Conservation (phyloP, 2,113 vertebrate genomes). For the Spea bombifrons region DNA sequence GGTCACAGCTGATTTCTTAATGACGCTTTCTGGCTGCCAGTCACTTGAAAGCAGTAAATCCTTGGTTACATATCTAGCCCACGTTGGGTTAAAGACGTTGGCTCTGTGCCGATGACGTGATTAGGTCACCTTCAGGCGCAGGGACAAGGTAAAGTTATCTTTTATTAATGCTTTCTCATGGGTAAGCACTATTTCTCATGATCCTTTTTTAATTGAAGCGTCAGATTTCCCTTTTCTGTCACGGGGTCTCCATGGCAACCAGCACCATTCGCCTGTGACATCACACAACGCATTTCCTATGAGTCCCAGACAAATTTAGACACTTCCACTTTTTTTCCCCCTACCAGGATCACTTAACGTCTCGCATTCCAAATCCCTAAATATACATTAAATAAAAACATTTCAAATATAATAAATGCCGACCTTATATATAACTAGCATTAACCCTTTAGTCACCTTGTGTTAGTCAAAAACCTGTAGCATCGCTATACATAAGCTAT, state of each 20-base stretch:
- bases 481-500: too few species aligned
- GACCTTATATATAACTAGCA: too few species aligned
- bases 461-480: too few species aligned
- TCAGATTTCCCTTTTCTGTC: slow-evolving; percentile 9
- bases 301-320: neutral
- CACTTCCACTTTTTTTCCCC: too few species aligned
- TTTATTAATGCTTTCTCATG: neutral
- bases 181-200: neutral
- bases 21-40: too few species aligned
- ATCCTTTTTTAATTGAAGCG: neutral
- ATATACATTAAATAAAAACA: too few species aligned
- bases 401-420: too few species aligned
- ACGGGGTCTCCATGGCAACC: slow-evolving; percentile 31
- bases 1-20: too few species aligned
- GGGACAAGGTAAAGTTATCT: neutral
- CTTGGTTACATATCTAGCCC: neutral
- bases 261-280: slow-evolving; percentile 1
- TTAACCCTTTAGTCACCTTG: too few species aligned
- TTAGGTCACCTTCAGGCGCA: neutral
- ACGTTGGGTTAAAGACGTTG: neutral
- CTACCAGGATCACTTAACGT: too few species aligned
- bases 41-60: neutral
- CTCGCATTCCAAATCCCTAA: too few species aligned
- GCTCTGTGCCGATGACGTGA: neutral
- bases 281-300: neutral